A percentile compares a stretch with the other conserved stretches of the same genome.
Evolutionary conservation across 2,888 invertebrate genomes (phyloP).

Genomic region (Melangyna quadrimaculata): DNA sequence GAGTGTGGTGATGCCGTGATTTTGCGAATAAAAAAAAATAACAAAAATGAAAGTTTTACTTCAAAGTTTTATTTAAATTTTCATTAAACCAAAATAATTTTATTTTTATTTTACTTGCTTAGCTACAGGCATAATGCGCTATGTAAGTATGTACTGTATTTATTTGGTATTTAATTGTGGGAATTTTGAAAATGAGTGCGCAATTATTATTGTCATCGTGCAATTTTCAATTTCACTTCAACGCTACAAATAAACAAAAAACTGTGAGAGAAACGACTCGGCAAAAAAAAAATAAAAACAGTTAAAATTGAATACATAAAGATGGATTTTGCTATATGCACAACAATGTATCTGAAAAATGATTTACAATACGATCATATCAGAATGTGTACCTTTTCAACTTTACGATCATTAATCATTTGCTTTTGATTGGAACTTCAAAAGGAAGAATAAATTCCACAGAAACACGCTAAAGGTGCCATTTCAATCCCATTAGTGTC

Average conservation of each 20-base stretch:
- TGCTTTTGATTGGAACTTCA: background rate
- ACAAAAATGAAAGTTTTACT: constrained; percentile 46
- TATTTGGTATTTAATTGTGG: constrained; percentile 51
- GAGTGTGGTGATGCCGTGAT: background rate
- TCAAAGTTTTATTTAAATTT: constrained; percentile 46
- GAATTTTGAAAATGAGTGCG: constrained; percentile 49
- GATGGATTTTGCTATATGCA: background rate
- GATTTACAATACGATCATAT: background rate
- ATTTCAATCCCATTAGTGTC: constrained; percentile 48
- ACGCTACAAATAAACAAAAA: background rate
- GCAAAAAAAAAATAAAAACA: background rate
- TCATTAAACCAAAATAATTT: constrained; percentile 26
- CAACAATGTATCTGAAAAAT: constrained; percentile 16
- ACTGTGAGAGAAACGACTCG: background rate
- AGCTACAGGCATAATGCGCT: no score
- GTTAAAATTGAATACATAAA: background rate
- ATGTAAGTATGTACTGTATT: background rate
- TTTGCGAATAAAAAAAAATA: background rate
- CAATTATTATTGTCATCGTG: constrained; percentile 56
- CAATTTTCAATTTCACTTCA: constrained; percentile 57
- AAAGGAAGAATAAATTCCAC: constrained; percentile 28
- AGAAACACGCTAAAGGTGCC: constrained; percentile 42
- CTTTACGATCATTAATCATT: constrained; percentile 33
- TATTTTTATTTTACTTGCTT: constrained; percentile 33
- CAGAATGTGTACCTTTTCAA: background rate